These are phyloP conservation scores for Cariama cristata DNA, from an alignment of 2,113 vertebrate genomes.

Conservation along the genomic window DNA sequence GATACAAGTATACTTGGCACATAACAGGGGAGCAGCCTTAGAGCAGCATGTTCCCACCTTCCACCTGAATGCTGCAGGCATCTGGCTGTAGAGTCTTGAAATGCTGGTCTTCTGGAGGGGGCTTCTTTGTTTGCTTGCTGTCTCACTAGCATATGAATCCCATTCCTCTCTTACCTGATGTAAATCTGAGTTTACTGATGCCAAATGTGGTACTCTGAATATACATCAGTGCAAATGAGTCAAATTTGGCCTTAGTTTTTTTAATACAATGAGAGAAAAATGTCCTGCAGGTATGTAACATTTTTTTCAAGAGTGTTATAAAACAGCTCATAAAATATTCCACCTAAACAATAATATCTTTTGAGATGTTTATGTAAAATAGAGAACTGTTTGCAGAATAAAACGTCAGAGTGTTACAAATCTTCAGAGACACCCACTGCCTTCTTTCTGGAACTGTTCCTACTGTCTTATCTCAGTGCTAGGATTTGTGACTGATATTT, in stretches of 20 bases:
- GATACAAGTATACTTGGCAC: neutral
- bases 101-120: neutral
- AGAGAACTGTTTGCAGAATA: neutral
- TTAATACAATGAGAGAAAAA: neutral
- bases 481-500: constrained; percentile 28
- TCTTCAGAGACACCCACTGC: constrained; percentile 9
- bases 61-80: neutral
- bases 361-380: neutral
- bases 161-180: neutral
- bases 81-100: neutral
- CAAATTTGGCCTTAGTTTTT: neutral
- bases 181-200: neutral
- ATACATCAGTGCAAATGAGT: neutral
- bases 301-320: neutral
- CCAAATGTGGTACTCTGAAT: neutral
- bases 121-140: neutral
- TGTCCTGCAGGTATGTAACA: neutral
- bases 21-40: neutral
- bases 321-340: neutral
- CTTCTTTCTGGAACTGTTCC: constrained; percentile 25
- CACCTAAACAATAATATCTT: neutral
- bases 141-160: neutral
- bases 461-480: constrained; percentile 5
- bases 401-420: neutral
- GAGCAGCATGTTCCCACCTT: neutral